A percentile compares a stretch with the other conserved stretches of the same genome.
Evolutionary conservation across 2,113 vertebrate genomes (phyloP).

Genomic region (Myotis yumanensis): DNA sequence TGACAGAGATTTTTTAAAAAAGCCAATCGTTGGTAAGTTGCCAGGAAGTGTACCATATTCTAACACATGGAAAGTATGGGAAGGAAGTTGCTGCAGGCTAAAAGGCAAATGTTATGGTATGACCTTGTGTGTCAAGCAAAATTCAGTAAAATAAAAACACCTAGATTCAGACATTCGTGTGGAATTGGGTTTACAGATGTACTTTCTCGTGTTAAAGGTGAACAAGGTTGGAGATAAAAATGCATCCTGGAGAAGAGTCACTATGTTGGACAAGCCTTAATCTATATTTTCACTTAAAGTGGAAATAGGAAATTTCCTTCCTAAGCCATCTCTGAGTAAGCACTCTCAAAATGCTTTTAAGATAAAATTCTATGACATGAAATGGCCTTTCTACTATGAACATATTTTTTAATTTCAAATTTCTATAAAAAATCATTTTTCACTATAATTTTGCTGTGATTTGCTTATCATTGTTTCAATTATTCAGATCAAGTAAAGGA

Average conservation of each 20-base stretch:
- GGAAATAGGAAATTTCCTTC: not conserved
- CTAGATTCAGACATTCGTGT: not conserved
- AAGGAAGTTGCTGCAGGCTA: not conserved
- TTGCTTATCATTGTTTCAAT: conserved; percentile 9
- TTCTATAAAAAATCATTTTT: not conserved
- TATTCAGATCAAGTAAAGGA: conserved; percentile 31
- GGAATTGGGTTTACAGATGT: not conserved
- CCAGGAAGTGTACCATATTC: not conserved
- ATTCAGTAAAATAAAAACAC: not conserved
- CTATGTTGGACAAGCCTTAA: not conserved
- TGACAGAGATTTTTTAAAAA: not conserved
- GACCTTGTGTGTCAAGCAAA: not conserved
- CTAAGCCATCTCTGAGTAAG: not conserved
- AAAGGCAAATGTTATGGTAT: not conserved
- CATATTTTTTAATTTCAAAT: conserved; percentile 11
- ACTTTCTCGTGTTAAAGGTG: not conserved
- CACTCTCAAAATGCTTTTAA: not conserved
- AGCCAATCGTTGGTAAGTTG: not conserved
- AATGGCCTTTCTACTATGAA: not conserved
- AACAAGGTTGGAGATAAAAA: not conserved
- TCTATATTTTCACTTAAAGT: not conserved
- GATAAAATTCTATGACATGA: not conserved
- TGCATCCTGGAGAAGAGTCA: not conserved
- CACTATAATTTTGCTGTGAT: not conserved
- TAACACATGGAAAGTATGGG: not conserved